Evolutionary conservation across 2,797 vertebrate genomes (phyloP), one percentile per base, ranked within the genome.

Genomic region (Squalus acanthias): DNA sequence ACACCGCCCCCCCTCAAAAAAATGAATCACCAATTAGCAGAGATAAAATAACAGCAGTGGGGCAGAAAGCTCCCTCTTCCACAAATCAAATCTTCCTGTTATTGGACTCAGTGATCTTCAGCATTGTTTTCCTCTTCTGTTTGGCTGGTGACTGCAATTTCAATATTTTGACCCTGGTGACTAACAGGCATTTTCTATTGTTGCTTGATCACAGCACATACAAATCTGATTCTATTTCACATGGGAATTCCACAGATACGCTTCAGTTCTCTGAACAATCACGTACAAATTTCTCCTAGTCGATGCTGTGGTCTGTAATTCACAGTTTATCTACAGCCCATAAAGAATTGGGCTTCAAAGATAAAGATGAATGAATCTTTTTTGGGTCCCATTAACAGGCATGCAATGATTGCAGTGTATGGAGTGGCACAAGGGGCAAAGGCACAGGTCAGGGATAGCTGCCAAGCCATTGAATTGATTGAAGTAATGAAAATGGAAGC

Each of bases 401-500:
- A 63, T n/a, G 89, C 7, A 67, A 92, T 92, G 69, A 74, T 57
- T 72, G 94, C 69, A n/a, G 26, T 57, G 26, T 53, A 33, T 95
- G 17, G 50, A 95, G 50, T 50, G 24, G 50, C 94, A 57, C 94
- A 7, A 24, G 20, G 70, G 94, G 26, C 29, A 57, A 95, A 74
- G 17, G 15, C 50, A 72, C 29, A 95, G 70, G 70, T 53, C 94
- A 60, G 12, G 94, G 70, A 95, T 1, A 76, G 29, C 94, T 95
- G 70, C 70, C 94, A 95, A 76, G 26, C 94, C 26, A 74, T 76
- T 33, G 94, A 95, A 95, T 95, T 72, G 46, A 76, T 76, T 95
- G 70, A 74, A 57, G 46, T 95, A 76, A 95, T 72, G 94, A 95
- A 95, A 74, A 57, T 72, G 26, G 69, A 76, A 95, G 94, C 53